phyloP scores from a whole-genome alignment of 92 coral and sea anemone genomes.

The Pocillopora grandis region DNA sequence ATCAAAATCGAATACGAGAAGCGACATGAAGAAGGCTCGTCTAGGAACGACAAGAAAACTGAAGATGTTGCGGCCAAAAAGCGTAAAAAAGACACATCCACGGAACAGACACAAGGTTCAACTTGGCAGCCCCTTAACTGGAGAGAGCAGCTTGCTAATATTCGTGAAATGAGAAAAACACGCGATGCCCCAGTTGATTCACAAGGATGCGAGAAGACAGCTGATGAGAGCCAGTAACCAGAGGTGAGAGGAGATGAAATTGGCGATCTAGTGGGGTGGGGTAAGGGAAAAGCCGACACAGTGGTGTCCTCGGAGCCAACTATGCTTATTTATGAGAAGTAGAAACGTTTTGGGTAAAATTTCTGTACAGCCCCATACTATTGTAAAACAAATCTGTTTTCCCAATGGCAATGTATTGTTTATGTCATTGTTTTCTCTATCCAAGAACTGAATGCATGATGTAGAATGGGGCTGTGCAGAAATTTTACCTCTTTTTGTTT shows the following conservation, averaged over 20 bases:
- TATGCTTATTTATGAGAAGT: too few relatives aligned
- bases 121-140: slow-evolving; percentile 50
- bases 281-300: too few relatives aligned
- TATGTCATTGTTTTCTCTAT: too few relatives aligned
- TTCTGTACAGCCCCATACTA: too few relatives aligned
- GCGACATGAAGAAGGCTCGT: slow-evolving; percentile 6
- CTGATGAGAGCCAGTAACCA: slow-evolving; percentile 74
- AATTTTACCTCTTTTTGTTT: too few relatives aligned
- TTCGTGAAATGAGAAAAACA: slow-evolving; percentile 81
- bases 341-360: too few relatives aligned
- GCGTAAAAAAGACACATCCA: slow-evolving; percentile 46
- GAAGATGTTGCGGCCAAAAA: slow-evolving; percentile 34
- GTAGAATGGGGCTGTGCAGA: too few relatives aligned
- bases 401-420: too few relatives aligned
- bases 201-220: slow-evolving; percentile 93
- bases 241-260: slow-evolving; percentile 48
- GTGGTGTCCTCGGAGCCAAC: too few relatives aligned
- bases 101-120: background rate
- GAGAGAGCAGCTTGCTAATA: slow-evolving; percentile 82
- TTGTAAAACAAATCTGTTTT: too few relatives aligned
- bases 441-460: too few relatives aligned
- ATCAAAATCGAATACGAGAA: slow-evolving; percentile 80
- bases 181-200: slow-evolving; percentile 92
- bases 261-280: background rate
- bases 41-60: background rate